Evolutionary conservation across 1,140 invertebrate genomes (phyloP), one percentile per base, ranked within the genome.

Genomic region (Drosophila mayri): DNA sequence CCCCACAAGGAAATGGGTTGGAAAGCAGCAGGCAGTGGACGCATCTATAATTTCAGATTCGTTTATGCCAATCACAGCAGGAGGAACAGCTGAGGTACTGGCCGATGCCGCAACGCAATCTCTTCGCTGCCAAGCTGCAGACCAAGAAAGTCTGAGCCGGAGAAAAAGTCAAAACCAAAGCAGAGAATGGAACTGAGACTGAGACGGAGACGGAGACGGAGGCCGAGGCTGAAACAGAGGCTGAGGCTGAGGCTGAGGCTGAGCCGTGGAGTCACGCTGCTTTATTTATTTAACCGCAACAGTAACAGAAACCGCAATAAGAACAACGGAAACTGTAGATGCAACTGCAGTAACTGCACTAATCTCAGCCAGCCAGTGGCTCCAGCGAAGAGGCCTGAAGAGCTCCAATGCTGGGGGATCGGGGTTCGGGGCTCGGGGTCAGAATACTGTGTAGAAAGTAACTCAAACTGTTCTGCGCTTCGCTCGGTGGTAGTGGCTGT

Each of bases 211-310:
- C 41, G 16, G n/a, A 30, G 55, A 14, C 43, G 6, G 14, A 41
- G 16, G 2, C 20, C 8, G 18, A 32, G 28, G 14, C 50, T 25
- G 35, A 22, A 30, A 30, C 41, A 14, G n/a, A 43, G 41, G 22
- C 38, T 2, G 59, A 41, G 62, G 12, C 50, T n/a, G 32, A 46
- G 43, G 14, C 50, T 58, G 66, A 72, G 43, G 20, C 50, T 71
- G 66, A 72, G 66, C 68, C 43, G 43, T 60, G 66, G 41, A 72
- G 67, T 60, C 54, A 72, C 54, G 76, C 67, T 88, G 84, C 76
- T 79, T 88, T 87, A 87, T 84, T 87, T 87, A 87, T 84, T 88
- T 88, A 86, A 87, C 84, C 84, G 84, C 84, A 87, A 87, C 71
- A 84, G 70, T 74, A 72, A 72, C 70, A 72, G 66, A 76, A 85